These are phyloP conservation scores for Caenorhabditis sp. DNA, from an alignment of 2,888 invertebrate genomes.

Conservation along the genomic window DNA sequence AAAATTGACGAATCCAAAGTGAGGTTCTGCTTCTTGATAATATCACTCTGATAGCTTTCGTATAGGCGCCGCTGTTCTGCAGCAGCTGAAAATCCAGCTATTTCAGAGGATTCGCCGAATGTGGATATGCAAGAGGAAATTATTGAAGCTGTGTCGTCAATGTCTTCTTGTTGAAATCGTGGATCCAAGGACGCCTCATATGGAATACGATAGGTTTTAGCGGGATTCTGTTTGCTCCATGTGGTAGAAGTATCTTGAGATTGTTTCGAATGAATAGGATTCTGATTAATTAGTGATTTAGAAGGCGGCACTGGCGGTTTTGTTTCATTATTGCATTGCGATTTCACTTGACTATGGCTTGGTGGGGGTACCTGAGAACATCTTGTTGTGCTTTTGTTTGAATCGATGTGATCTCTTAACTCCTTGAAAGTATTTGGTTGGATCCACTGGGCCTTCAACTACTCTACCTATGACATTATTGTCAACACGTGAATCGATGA, in stretches of 20 bases:
- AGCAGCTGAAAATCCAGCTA: conserved; percentile 48
- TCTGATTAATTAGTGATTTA: not conserved
- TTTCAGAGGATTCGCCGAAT: conserved; percentile 60
- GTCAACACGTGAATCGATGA: conserved; percentile 53
- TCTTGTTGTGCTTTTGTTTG: too few species aligned
- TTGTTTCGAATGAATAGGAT: not conserved
- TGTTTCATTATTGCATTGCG: too few species aligned
- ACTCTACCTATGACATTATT: conserved; percentile 68
- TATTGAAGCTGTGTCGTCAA: conserved; percentile 61
- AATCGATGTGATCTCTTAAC: conserved; percentile 28
- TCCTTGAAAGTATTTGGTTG: conserved; percentile 70
- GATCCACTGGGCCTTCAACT: conserved; percentile 67
- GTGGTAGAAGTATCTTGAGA: not conserved
- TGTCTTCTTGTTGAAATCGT: conserved; percentile 22
- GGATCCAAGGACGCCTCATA: conserved; percentile 30
- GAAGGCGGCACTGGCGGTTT: conserved; percentile 39
- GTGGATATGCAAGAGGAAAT: conserved; percentile 56
- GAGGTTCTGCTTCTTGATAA: not conserved
- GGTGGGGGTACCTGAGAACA: conserved; percentile 51
- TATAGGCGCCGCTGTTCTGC: conserved; percentile 34
- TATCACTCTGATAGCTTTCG: conserved; percentile 32
- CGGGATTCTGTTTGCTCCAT: not conserved
- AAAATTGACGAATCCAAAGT: not conserved
- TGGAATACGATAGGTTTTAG: conserved; percentile 17
- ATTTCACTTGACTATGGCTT: conserved; percentile 25